Base-by-base conservation (phyloP, 2,888 invertebrate species). In the Frankliniella fusca region DNA sequence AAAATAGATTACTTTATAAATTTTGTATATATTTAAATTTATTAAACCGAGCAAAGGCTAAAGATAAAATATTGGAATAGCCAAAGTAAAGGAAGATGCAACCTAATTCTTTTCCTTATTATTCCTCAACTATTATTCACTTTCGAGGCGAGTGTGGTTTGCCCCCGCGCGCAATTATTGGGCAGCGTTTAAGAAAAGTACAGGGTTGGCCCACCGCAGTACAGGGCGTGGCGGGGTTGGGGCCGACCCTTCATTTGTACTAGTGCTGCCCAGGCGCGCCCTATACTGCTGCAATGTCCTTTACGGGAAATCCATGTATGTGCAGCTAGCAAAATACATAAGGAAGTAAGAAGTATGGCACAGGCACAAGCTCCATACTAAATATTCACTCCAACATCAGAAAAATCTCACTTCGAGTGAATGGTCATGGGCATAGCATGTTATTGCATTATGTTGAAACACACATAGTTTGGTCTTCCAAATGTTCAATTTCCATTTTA, bases 131-230 rank as follows among this genome's bases (percentile, higher is more conserved):
- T 76, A 76, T 23, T 76, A 76, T 76, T 76, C 70, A 76, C 70
- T 76, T 61, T 61, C n/a, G 61, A n/a, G 61, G n/a, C 61, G 15
- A 27, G 70, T 76, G n/a, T 27, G 70, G 70, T 76, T 76, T 76
- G 70, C 70, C 70, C 23, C 70, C 70, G 70, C 27, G 27, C 70
- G 27, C 23, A 20, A 20, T 23, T 76, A 76, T 76, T 76, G 70
- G 27, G 23, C 23, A 76, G 27, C 70, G 70, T 76, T 76, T 76
- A 76, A 76, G 70, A 1, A 76, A 76, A 76, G 27, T 76, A 76
- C 70, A n/a, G 70, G 70, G 70, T 76, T 76, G 70, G 27, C 27
- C 23, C 27, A 12, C 70, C 70, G 70, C 61, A 61, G 61, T 61
- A 61, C 5, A n/a, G 61, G 61, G 61, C 61, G 61, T 61, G 61